Evolutionary conservation across 1,140 invertebrate species (phyloP), one percentile per base, ranked within the genome.

Genomic region (Lepeophtheirus salmonis): DNA sequence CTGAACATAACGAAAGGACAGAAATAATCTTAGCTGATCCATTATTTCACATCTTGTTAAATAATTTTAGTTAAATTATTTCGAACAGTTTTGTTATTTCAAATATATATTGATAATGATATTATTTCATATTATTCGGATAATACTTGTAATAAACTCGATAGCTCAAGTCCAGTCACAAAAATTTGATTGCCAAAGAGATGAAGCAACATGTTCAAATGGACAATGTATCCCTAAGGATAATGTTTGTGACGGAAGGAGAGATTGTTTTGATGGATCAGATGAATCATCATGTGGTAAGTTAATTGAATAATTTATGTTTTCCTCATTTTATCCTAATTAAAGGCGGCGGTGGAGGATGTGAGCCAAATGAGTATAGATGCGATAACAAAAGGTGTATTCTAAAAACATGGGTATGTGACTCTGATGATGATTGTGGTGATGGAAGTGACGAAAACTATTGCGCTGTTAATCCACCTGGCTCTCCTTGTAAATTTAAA

Each of bases 281-380:
- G 90, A 95, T 72, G 90, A 96, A 76, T 77, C 80, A 65, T 77
- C 82, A 67, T 95, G 89, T 75, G 81, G 86, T 83, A 74, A 80
- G 77, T 10, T 16, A 48, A 56, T 21, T 52, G 50, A 13, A 52
- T 13, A 10, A 20, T 13, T 52, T 6, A 10, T 13, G 12, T n/a
- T 17, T n/a, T 13, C 17, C 10, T 13, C 6, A 52, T 6, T 18
- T n/a, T 52, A 17, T 52, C 18, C 50, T 52, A 10, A 20, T 55
- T 10, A 41, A 1, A 59, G 30, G 57, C 18, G 48, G 17, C 6
- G 30, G 26, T 12, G 17, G 20, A 22, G 80, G 80, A 13, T 97
- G 90, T 70, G 85, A 96, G 69, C 91, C 92, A 0, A 95, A 96
- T 69, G 83, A 97, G 71, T 92, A 85, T 72, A 77, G 82, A 56